Evolutionary conservation across 2,888 invertebrate genomes (phyloP).

Genomic region (Cantharis rufa): DNA sequence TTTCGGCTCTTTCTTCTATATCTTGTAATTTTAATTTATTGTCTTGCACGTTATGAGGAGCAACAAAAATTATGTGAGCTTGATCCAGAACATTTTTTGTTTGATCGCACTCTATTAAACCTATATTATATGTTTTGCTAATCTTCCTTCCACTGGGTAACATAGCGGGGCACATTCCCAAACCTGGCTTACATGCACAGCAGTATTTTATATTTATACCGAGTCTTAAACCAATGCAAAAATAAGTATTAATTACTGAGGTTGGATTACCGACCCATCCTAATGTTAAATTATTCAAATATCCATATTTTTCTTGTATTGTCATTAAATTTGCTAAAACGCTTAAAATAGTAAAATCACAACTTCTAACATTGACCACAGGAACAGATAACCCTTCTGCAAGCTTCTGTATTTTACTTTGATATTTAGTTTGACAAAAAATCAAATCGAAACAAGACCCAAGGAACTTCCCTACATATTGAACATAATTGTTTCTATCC

Average conservation of each 20-base stretch:
- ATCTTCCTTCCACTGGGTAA: slow-evolving; percentile 4
- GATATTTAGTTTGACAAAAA: slow-evolving; percentile 22
- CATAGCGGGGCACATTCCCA: slow-evolving; percentile 4
- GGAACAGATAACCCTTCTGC: slow-evolving; percentile 21
- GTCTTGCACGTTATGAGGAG: slow-evolving; percentile 1
- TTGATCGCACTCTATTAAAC: slow-evolving; percentile 17
- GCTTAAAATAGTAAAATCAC: slow-evolving; percentile 5
- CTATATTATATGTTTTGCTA: slow-evolving; percentile 7
- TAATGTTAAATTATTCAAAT: slow-evolving; percentile 24
- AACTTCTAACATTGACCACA: slow-evolving; percentile 16
- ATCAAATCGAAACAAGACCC: slow-evolving; percentile 24
- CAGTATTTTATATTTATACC: slow-evolving; percentile 28
- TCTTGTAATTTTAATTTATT: slow-evolving; percentile 6
- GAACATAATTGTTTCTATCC: slow-evolving; percentile 11
- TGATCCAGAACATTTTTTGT: neutral
- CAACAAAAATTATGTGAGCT: slow-evolving; percentile 17
- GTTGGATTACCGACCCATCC: slow-evolving; percentile 26
- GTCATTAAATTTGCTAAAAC: slow-evolving; percentile 27
- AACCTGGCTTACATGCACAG: slow-evolving; percentile 7
- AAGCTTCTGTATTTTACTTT: slow-evolving; percentile 18
- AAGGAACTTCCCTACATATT: slow-evolving; percentile 18
- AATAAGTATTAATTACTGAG: slow-evolving; percentile 27
- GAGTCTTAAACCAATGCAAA: slow-evolving; percentile 22
- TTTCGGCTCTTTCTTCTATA: slow-evolving; percentile 18
- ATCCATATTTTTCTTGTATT: slow-evolving; percentile 18